Evolutionary conservation across 2,888 invertebrate species (phyloP).

Genomic region (Melanostoma mellinum): DNA sequence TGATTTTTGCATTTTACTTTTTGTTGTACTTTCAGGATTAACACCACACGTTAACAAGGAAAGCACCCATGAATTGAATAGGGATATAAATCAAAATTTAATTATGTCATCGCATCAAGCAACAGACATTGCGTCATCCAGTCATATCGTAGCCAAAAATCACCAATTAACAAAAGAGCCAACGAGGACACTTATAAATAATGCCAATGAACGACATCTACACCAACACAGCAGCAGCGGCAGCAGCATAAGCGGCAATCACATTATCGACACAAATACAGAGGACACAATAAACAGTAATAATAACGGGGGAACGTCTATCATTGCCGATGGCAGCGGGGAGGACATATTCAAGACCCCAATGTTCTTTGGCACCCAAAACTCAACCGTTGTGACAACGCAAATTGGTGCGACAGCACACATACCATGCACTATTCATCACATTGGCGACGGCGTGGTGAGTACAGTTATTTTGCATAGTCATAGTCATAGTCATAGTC

Average conservation of each 20-base stretch:
- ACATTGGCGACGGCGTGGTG: slow-evolving; percentile 94
- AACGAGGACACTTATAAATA: slow-evolving; percentile 74
- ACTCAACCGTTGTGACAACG: slow-evolving; percentile 90
- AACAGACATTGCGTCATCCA: slow-evolving; percentile 74
- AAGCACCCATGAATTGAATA: slow-evolving; percentile 75
- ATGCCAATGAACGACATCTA: slow-evolving; percentile 45
- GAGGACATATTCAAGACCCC: slow-evolving; percentile 84
- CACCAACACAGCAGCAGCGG: slow-evolving; percentile 43
- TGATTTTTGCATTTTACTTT: slow-evolving; percentile 25
- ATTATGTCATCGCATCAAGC: slow-evolving; percentile 78
- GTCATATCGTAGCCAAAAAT: slow-evolving; percentile 69
- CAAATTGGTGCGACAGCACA: slow-evolving; percentile 93
- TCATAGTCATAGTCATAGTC: slow-evolving; percentile 15
- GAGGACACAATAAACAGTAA: slow-evolving; percentile 74
- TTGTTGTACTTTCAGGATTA: slow-evolving; percentile 73
- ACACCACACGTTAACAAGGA: slow-evolving; percentile 75
- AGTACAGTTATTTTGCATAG: slow-evolving; percentile 81
- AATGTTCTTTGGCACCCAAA: slow-evolving; percentile 92
- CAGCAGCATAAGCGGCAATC: slow-evolving; percentile 59
- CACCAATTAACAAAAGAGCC: slow-evolving; percentile 77
- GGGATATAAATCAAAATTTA: slow-evolving; percentile 81
- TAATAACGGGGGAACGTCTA: slow-evolving; percentile 66
- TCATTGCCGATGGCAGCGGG: slow-evolving; percentile 75
- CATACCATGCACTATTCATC: slow-evolving; percentile 91
- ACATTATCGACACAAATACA: slow-evolving; percentile 72